Evolutionary conservation across 2,113 vertebrate species (phyloP).

Genomic region (Phrynosoma platyrhinos): DNA sequence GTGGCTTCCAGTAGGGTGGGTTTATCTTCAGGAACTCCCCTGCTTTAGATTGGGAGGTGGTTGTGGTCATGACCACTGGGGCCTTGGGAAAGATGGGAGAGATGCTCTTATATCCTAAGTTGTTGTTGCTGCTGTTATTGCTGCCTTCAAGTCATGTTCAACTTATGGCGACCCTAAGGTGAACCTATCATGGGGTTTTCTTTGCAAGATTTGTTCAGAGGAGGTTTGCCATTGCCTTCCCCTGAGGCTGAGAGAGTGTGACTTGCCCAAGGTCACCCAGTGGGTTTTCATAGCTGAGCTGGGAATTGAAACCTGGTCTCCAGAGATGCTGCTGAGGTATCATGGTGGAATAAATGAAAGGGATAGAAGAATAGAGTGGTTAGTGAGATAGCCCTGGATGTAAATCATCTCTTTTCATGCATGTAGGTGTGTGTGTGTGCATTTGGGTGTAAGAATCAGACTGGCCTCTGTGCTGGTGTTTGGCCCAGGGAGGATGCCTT

Average conservation of each 20-base stretch:
- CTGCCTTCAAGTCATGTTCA: no score
- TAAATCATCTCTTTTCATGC: not conserved
- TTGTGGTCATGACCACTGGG: not conserved
- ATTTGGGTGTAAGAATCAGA: not conserved
- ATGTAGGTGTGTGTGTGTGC: not conserved
- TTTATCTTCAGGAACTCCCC: not conserved
- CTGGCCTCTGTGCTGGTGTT: not conserved
- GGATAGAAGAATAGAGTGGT: not conserved
- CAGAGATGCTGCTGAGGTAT: not conserved
- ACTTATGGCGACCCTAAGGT: no score
- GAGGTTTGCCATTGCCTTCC: no score
- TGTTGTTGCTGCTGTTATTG: no score
- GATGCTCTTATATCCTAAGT: not conserved
- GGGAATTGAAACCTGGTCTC: no score
- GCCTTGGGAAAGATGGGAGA: not conserved
- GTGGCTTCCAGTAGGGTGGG: not conserved
- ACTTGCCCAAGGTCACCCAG: no score
- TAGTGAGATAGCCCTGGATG: not conserved
- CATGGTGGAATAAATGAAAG: not conserved
- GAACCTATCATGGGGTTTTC: no score
- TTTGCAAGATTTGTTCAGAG: no score
- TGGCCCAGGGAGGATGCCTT: not conserved
- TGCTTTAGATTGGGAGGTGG: not conserved
- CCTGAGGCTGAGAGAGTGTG: no score
- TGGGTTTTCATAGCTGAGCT: no score